Base-by-base conservation (phyloP, 2,888 invertebrate genomes). In the Apodemia hepburni region DNA sequence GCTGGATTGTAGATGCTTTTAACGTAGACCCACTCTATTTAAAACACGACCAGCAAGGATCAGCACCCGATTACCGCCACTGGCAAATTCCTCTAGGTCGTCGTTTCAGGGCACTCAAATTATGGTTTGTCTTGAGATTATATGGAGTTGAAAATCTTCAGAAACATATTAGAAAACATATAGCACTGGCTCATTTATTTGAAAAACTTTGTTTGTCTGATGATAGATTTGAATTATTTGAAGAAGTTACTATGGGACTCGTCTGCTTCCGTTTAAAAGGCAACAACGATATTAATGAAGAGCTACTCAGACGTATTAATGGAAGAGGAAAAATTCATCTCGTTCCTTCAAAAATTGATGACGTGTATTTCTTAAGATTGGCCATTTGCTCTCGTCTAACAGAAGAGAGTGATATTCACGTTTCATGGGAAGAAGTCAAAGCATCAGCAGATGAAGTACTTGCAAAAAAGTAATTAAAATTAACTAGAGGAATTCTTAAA, bases 41-140 rank as follows among this genome's bases (percentile, higher is more conserved):
- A 67, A 98, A 98, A 80, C 98, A 99, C 79, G 97, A 97, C 66
- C 95, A 96, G 86, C 97, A 98, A 79, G 97, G 97, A 12, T 93
- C 95, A 3, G 97, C 96, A 0, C 98, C 98, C 0, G 99, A 99
- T 81, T 98, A 98, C 78, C 95, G 98, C 85, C 98, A 99, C 79
- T 99, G 98, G 98, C 98, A 98, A 92, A 98, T 99, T 69, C 98
- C 98, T 6, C 84, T 99, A 42, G 98, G 99, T 0, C 93, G 99
- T 67, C 93, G 98, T 70, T 99, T 99, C 88, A 93, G 99, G 65
- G 95, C 98, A 0, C 87, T 99, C 29, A 99, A 99, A 81, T 84
- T 99, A 22, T 99, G 99, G 99, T 99, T 99, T 78, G 98, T 98
- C 0, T 84, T 99, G 68, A 93, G 99, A 64, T 87, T 98, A 60